Evolutionary conservation across 2,113 vertebrate species (phyloP), one percentile per base, ranked within the genome.

Genomic region (Phaethornis superciliosus): DNA sequence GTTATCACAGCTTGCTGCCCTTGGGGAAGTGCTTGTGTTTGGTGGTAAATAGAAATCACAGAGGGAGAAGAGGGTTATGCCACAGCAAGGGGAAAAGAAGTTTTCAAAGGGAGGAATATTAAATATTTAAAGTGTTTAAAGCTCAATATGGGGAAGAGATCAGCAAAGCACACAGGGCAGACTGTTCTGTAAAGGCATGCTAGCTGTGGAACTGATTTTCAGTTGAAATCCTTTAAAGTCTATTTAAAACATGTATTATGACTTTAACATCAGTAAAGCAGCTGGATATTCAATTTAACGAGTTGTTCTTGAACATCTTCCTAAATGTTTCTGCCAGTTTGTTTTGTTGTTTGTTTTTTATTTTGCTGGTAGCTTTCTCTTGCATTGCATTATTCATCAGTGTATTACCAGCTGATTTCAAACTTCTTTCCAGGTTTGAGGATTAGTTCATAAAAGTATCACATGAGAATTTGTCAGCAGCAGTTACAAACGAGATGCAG

Each of bases 281-380:
- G 69, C 77, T 96, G 90, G 71, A 94, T 95, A 96, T 94, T 96
- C 95, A 95, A 95, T 96, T 95, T 90, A 96, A 52, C 92, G 89
- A 83, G 55, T 96, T 92, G 63, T 49, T 92, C 95, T 96, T 93
- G 56, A 86, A 78, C 74, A 70, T 95, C 93, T 95, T 94, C 85
- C 56, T 79, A 58, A 87, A 65, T 81, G 77, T 71, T 93, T 74
- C 86, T 95, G 89, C 67, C 92, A 94, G 97, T 55, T 92, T 97
- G 56, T 62, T 59, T 94, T 84, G 18, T 47, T 47, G 18, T 46
- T 47, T 47, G 19, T 21, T 47, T 21, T 47, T 21, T 47, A 23
- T 56, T 93, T 91, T 94, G 69, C 89, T 95, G 88, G 95, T 96
- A 85, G 56, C n/a, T 96, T 78, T 94, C 58, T 90, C 82, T 95